Evolutionary conservation across 2,113 vertebrate genomes (phyloP).

Genomic region (Ctenodactylus gundi): DNA sequence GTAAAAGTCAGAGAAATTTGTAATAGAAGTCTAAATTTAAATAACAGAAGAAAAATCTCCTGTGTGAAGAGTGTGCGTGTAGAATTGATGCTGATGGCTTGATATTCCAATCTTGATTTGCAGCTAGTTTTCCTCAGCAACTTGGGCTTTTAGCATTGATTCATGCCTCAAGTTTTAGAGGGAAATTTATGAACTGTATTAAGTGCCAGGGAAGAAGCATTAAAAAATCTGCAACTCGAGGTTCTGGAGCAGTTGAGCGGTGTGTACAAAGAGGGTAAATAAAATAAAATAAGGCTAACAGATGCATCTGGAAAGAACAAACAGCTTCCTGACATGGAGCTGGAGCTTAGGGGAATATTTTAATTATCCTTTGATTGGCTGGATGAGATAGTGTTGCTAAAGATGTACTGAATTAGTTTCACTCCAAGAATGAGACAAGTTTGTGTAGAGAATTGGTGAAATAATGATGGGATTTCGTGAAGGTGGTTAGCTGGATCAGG

Average conservation of each 20-base stretch:
- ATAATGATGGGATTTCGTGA: not conserved
- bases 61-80: not conserved
- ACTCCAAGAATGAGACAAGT: conserved; percentile 11
- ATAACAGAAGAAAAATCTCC: not conserved
- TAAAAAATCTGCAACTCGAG: conserved; percentile 74
- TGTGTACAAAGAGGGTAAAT: conserved; percentile 62
- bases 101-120: conserved; percentile 50
- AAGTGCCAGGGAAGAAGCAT: conserved; percentile 71
- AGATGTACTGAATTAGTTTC: conserved; percentile 9
- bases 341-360: conserved; percentile 69
- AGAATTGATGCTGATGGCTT: not conserved
- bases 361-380: conserved; percentile 72
- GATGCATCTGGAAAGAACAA: conserved; percentile 62
- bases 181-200: conserved; percentile 80
- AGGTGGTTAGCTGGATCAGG: not conserved
- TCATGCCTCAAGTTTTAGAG: conserved; percentile 68
- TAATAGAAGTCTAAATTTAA: conserved; percentile 51
- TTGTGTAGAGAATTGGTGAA: not conserved
- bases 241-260: conserved; percentile 62
- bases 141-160: conserved; percentile 73
- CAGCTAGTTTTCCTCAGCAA: conserved; percentile 41
- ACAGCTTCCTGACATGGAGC: conserved; percentile 50
- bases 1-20: not conserved
- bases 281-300: conserved; percentile 75
- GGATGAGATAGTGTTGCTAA: conserved; percentile 34